A percentile compares a stretch with the other conserved stretches of the same genome.
These are phyloP conservation scores for Stenurella melanura DNA, from an alignment of 2,888 invertebrate genomes.

Conservation along the genomic window DNA sequence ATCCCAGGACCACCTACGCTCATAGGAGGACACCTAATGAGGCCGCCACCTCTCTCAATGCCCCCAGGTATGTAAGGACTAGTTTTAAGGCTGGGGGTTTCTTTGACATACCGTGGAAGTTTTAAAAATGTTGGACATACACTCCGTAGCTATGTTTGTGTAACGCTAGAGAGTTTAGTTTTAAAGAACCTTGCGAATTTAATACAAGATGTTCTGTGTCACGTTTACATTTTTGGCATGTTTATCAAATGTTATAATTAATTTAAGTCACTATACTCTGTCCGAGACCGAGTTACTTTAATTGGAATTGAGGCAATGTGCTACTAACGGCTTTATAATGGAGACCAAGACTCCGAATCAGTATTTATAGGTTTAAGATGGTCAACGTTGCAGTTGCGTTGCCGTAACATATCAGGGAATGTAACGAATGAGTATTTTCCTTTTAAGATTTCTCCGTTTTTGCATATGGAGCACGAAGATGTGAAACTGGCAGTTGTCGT, in stretches of 20 bases:
- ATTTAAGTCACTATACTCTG: background rate
- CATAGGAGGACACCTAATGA: slow-evolving; percentile 79
- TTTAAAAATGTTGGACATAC: slow-evolving; percentile 4
- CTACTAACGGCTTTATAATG: background rate
- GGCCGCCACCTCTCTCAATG: slow-evolving; percentile 78
- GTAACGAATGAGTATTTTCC: background rate
- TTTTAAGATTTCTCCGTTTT: too few relatives aligned
- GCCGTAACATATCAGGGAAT: background rate
- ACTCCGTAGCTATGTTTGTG: background rate
- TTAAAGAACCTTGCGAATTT: background rate
- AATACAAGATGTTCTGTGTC: background rate
- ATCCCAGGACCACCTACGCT: slow-evolving; percentile 74
- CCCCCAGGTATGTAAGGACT: slow-evolving; percentile 78
- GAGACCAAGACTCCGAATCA: background rate
- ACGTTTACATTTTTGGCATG: slow-evolving; percentile 1
- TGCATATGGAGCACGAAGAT: background rate
- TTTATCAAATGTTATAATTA: slow-evolving; percentile 1
- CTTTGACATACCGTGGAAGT: slow-evolving; percentile 1
- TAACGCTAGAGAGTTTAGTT: background rate
- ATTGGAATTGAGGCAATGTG: background rate
- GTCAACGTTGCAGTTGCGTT: background rate
- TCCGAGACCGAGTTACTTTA: background rate
- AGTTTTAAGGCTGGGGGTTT: slow-evolving; percentile 19
- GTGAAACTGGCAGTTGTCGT: background rate
- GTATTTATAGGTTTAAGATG: background rate